Evolutionary conservation across 2,797 vertebrate species (phyloP).

Genomic region (Platalea minor): DNA sequence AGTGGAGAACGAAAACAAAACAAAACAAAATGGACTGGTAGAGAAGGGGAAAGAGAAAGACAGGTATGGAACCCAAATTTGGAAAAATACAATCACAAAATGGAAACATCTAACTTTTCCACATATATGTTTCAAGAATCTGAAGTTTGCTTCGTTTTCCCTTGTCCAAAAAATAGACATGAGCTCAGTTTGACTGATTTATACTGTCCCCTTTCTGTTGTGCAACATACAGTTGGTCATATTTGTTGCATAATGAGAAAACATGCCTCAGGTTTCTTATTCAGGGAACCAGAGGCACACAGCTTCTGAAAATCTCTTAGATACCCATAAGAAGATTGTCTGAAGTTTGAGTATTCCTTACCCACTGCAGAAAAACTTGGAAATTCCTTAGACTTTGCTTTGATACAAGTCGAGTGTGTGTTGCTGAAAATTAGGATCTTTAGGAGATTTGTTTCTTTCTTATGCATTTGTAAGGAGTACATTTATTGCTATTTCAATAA

Average conservation of each 20-base stretch:
- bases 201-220: not conserved
- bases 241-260: not conserved
- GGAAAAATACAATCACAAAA: not conserved
- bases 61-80: not conserved
- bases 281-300: not conserved
- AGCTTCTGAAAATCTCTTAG: not conserved
- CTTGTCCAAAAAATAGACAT: not conserved
- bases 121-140: not conserved
- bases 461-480: not conserved
- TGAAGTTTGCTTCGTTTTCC: not conserved
- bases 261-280: not conserved
- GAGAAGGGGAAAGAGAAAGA: not conserved
- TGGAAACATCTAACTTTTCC: not conserved
- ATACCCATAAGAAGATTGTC: not conserved
- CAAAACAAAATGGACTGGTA: not conserved
- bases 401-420: not conserved
- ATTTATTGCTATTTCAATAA: not conserved
- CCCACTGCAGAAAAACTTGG: not conserved
- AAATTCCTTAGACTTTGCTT: not conserved
- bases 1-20: not conserved
- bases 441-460: not conserved
- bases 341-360: not conserved
- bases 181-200: not conserved
- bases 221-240: rapidly evolving
- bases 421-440: not conserved